Conservation (phyloP, 2,888 invertebrate species). For the Hetaerina titia region DNA sequence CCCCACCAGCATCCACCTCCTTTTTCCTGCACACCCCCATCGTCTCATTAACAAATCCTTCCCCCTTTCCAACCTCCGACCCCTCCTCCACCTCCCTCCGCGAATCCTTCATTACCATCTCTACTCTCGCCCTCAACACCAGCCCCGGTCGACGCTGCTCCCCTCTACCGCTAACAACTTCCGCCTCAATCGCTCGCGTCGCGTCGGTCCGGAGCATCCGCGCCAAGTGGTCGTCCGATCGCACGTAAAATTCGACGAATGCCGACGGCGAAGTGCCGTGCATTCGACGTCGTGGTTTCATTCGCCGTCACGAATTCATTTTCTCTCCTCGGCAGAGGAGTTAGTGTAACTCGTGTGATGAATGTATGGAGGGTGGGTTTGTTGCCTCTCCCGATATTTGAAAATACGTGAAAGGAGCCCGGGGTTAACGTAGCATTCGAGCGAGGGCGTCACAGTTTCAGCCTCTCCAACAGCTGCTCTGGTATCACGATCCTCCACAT, state of each 20-base stretch:
- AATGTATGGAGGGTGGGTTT: too few species aligned
- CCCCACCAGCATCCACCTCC: background rate
- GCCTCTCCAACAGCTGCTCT: too few species aligned
- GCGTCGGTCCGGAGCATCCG: background rate
- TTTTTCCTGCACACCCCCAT: background rate
- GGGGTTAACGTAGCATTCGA: too few species aligned
- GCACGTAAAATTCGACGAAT: background rate
- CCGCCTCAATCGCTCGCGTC: background rate
- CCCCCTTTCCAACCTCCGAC: background rate
- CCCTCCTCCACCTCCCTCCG: background rate
- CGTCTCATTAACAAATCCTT: background rate
- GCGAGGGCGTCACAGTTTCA: too few species aligned
- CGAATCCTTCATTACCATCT: background rate
- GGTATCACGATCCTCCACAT: too few species aligned
- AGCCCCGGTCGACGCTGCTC: background rate
- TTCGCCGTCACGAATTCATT: too few species aligned
- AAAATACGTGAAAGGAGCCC: too few species aligned
- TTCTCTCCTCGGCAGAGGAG: too few species aligned
- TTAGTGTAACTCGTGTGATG: too few species aligned
- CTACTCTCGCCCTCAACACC: background rate
- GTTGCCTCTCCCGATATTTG: too few species aligned
- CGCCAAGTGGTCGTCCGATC: background rate
- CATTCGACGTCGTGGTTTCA: too few species aligned
- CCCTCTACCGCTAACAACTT: background rate
- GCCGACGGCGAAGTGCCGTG: too few species aligned